phyloP scores from a whole-genome alignment of 2,888 invertebrate genomes.

The Dromius quadrimaculatus region DNA sequence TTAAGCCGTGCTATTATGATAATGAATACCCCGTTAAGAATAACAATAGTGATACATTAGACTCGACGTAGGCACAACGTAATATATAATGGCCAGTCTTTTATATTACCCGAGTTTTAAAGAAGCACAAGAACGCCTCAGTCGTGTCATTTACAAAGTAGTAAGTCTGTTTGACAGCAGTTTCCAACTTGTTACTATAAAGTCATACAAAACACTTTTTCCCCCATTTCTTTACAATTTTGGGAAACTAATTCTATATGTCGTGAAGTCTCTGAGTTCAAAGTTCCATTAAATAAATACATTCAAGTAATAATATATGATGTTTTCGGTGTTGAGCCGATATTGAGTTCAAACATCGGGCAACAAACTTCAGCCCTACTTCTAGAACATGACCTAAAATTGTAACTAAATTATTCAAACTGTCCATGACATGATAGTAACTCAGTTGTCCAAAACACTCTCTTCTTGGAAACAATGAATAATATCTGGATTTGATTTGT shows the following conservation, averaged over 20 bases:
- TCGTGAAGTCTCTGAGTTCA: no score
- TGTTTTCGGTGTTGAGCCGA: no score
- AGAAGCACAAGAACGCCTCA: conserved; percentile 35
- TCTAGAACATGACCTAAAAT: conserved; percentile 5
- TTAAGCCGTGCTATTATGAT: conserved; percentile 51
- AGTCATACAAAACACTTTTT: no score
- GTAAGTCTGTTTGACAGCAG: conserved; percentile 21
- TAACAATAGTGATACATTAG: conserved; percentile 52
- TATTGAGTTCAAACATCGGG: no score
- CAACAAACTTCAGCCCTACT: conserved; percentile 6
- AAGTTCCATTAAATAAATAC: no score
- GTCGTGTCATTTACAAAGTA: conserved; percentile 41
- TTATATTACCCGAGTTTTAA: conserved; percentile 44
- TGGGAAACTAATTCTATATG: conserved; percentile 21
- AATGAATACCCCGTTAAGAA: conserved; percentile 51
- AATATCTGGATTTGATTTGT: neutral
- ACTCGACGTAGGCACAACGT: conserved; percentile 43
- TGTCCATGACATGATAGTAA: conserved; percentile 6
- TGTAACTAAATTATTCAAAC: conserved; percentile 19
- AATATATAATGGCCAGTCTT: conserved; percentile 39
- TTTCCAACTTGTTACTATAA: conserved; percentile 26
- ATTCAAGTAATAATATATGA: no score
- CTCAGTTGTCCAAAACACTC: conserved; percentile 11
- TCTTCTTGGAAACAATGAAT: neutral
- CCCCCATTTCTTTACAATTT: no score